Evolutionary conservation across 2,797 vertebrate genomes (phyloP).

Genomic region (Peromyscus melanophrys): DNA sequence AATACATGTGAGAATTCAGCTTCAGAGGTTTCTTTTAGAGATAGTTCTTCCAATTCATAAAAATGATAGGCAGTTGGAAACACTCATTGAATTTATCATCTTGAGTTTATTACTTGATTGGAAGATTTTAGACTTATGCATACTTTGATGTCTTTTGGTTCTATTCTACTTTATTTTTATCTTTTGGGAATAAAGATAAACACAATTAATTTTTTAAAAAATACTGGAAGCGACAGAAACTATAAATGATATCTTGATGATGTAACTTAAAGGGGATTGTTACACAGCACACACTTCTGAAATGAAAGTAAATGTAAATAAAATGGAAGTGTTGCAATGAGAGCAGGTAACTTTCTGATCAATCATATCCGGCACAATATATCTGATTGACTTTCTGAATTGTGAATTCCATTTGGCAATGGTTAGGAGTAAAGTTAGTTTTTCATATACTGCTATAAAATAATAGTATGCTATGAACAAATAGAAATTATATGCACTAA

Average conservation of each 20-base stretch:
- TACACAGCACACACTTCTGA: background rate
- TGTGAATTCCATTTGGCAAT: background rate
- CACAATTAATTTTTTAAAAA: background rate
- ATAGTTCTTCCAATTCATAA: background rate
- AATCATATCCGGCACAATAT: background rate
- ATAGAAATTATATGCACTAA: background rate
- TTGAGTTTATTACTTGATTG: background rate
- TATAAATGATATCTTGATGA: background rate
- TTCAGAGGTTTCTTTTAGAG: background rate
- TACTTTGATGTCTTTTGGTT: background rate
- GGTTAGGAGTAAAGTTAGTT: background rate
- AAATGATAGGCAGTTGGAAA: background rate
- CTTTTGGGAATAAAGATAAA: background rate
- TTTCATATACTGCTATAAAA: background rate
- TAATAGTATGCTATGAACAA: background rate
- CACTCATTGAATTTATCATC: background rate
- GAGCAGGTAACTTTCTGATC: background rate
- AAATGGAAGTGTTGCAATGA: background rate
- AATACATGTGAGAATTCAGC: background rate
- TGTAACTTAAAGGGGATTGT: background rate
- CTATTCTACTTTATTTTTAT: slow-evolving; percentile 1
- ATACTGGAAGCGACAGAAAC: background rate
- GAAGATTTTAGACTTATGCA: background rate
- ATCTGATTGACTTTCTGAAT: background rate
- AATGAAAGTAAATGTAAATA: background rate